These are phyloP conservation scores for Sparus aurata DNA, from an alignment of 2,797 vertebrate genomes.

Conservation along the genomic window DNA sequence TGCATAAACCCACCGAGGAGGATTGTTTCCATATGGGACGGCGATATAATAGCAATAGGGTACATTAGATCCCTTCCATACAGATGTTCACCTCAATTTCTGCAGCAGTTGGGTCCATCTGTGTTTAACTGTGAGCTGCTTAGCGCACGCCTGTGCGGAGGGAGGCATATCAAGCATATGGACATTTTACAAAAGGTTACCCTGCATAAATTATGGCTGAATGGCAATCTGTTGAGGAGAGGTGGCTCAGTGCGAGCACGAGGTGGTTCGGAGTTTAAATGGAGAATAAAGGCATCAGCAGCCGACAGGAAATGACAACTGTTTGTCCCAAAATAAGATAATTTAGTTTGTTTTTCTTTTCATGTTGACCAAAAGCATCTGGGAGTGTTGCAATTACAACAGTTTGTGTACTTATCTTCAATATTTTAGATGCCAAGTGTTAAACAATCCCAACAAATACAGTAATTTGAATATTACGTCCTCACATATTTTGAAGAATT, in stretches of 20 bases:
- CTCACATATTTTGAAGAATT: neutral
- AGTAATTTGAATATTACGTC: neutral
- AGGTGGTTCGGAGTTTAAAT: slow-evolving; percentile 44
- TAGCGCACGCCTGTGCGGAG: slow-evolving; percentile 65
- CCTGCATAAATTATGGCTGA: slow-evolving; percentile 79
- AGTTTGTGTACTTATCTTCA: neutral
- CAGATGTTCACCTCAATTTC: slow-evolving; percentile 77
- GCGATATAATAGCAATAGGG: slow-evolving; percentile 64
- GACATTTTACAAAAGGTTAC: slow-evolving; percentile 84
- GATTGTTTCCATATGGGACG: slow-evolving; percentile 74
- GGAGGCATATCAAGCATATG: slow-evolving; percentile 78
- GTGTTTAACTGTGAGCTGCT: slow-evolving; percentile 77
- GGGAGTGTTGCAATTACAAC: slow-evolving; percentile 5
- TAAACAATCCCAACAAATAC: neutral
- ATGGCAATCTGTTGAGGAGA: slow-evolving; percentile 80
- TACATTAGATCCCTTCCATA: slow-evolving; percentile 66
- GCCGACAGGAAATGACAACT: slow-evolving; percentile 5
- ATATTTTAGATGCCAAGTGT: slow-evolving; percentile 2
- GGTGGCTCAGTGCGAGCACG: slow-evolving; percentile 56
- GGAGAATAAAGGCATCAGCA: slow-evolving; percentile 64
- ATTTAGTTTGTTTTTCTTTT: no score
- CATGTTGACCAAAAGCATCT: neutral
- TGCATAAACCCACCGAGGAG: slow-evolving; percentile 46
- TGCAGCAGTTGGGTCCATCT: slow-evolving; percentile 80
- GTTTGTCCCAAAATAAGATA: slow-evolving; percentile 4